Evolutionary conservation across 2,113 vertebrate genomes (phyloP).

Genomic region (Camelus dromedarius): DNA sequence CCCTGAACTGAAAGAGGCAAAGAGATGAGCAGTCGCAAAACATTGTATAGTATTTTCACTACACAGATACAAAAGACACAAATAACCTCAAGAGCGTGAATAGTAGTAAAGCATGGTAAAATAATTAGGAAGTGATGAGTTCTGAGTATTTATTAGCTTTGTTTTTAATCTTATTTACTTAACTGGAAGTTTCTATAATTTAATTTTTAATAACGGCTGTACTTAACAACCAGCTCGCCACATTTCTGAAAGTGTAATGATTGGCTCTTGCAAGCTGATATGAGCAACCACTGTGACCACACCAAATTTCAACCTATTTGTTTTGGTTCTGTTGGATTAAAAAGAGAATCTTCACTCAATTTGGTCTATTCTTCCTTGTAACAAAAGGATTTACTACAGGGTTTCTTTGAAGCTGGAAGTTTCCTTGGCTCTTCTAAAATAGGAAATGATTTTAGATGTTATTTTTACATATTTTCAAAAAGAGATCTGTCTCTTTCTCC

Average conservation of each 20-base stretch:
- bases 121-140: constrained; percentile 44
- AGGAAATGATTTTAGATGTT: constrained; percentile 82
- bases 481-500: constrained; percentile 79
- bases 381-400: constrained; percentile 76
- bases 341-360: constrained; percentile 70
- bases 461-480: constrained; percentile 83
- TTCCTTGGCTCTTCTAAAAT: constrained; percentile 78
- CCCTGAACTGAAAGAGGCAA: background rate
- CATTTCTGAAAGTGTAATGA: constrained; percentile 52
- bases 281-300: background rate
- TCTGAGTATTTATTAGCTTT: background rate
- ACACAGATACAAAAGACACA: background rate
- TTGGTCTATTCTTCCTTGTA: constrained; percentile 60
- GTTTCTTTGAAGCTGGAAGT: constrained; percentile 80
- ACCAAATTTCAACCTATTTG: constrained; percentile 59
- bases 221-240: constrained; percentile 37
- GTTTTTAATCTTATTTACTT: constrained; percentile 14
- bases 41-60: background rate
- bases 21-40: background rate
- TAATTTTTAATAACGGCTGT: constrained; percentile 8
- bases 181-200: background rate
- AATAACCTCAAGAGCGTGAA: background rate
- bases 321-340: constrained; percentile 31
- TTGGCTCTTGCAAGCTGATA: background rate
- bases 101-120: background rate